A percentile compares a stretch with the other conserved stretches of the same genome.
phyloP scores from a whole-genome alignment of 2,797 vertebrate species.

The Sphenopsis melanotis region DNA sequence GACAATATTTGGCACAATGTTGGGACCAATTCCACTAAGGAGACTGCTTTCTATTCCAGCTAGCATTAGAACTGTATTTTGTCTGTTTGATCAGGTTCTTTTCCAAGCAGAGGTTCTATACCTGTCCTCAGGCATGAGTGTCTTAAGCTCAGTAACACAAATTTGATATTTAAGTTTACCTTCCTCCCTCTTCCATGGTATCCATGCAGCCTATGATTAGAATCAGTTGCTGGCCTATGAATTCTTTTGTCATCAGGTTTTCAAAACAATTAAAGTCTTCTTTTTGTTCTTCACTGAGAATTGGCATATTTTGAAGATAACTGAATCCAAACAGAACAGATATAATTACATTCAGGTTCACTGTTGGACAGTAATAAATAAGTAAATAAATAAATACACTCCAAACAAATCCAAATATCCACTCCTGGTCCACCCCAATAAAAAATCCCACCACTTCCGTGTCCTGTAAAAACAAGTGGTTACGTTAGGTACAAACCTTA shows the following conservation, averaged over 20 bases:
- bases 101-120: background rate
- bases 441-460: background rate
- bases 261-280: conserved; percentile 86
- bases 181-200: conserved; percentile 91
- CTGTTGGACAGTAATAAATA: background rate
- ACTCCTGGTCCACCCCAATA: background rate
- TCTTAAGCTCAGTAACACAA: background rate
- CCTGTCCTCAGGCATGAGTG: background rate
- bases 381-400: background rate
- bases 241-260: conserved; percentile 92
- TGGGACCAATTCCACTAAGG: background rate
- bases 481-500: background rate
- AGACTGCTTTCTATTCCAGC: background rate
- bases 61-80: background rate
- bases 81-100: background rate
- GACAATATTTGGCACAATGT: background rate
- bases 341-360: background rate
- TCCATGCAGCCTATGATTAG: conserved; percentile 88
- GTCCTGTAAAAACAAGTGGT: background rate
- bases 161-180: conserved; percentile 71
- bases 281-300: conserved; percentile 84
- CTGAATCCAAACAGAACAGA: conserved; percentile 66
- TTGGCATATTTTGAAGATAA: conserved; percentile 84
- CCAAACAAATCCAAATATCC: background rate
- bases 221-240: conserved; percentile 92